Base-by-base conservation (phyloP, 2,888 invertebrate species). In the Geotrupes spiniger region DNA sequence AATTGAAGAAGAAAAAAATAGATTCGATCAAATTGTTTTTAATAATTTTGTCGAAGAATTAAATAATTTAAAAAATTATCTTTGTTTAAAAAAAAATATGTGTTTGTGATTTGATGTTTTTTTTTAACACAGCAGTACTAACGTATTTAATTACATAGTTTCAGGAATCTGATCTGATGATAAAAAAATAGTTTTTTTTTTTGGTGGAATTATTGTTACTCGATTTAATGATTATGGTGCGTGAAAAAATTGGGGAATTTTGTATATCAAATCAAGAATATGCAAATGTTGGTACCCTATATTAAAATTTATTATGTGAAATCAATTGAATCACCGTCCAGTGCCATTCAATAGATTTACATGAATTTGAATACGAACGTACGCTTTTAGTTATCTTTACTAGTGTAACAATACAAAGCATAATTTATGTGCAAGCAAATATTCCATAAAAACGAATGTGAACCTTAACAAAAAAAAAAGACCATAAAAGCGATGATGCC, bases 381-480 rank as follows among this genome's bases (percentile, higher is more conserved):
- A 65, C 61, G 63, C 57, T 57, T 57, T 63, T 61, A 59, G 63
- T 64, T 64, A 64, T 66, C 65, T 63, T 61, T 65, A 65, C 63
- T 63, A 64, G 58, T 65, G 60, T 67, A 63, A 64, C 63, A 65
- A 65, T 66, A 65, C 66, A 57, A n/a, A 63, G 65, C 64, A 66
- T 66, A 63, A 64, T 62, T 65, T 64, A 67, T 60, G 63, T 66
- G 61, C 62, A 62, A 62, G 56, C 53, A 51, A 61, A 54, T 57
- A 57, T 57, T 55, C 57, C 56, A 58, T 56, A 52, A 53, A 59
- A 63, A 61, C 58, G 61, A 60, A 65, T 65, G 60, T 61, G 62
- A 62, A 61, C 59, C 61, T 61, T 57, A 52, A 55, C 45, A 58
- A 52, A 58, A 55, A 57, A 52, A 49, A 29, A 46, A n/a, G n/a